These are phyloP conservation scores for Ophioderma brevispina DNA, from an alignment of 35 echinoderm and acorn worm species.

Conservation along the genomic window DNA sequence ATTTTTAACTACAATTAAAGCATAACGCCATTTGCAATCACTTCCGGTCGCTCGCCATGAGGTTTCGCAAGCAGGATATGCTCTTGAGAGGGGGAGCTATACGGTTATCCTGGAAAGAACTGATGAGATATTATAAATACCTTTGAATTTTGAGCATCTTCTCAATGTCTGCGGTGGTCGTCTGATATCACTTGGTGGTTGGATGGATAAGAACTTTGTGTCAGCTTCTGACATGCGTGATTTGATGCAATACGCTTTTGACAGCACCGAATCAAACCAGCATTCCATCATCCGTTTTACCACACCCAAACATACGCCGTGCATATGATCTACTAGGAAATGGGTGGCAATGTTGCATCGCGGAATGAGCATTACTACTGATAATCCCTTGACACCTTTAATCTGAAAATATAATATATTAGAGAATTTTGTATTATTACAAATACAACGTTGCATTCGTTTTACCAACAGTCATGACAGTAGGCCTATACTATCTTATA, in stretches of 20 bases:
- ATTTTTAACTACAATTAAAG: too few relatives aligned
- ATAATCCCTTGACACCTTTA: not conserved
- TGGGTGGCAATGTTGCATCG: not conserved
- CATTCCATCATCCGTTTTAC: not conserved
- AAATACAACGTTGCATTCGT: too few relatives aligned
- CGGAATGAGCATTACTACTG: not conserved
- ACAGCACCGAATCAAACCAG: not conserved
- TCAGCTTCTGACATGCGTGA: not conserved
- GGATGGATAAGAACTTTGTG: not conserved
- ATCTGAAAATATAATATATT: not conserved
- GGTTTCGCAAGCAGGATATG: too few relatives aligned
- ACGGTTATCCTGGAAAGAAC: too few relatives aligned
- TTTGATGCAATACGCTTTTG: not conserved
- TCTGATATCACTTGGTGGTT: not conserved
- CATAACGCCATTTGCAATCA: too few relatives aligned
- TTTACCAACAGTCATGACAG: too few relatives aligned
- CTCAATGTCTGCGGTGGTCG: not conserved
- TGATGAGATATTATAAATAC: too few relatives aligned
- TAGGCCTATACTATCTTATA: too few relatives aligned
- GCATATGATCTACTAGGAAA: not conserved
- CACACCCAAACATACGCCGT: not conserved
- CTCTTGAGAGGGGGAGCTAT: too few relatives aligned
- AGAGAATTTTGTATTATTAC: too few relatives aligned
- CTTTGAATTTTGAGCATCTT: not conserved
- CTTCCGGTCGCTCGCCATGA: too few relatives aligned